A percentile compares a stretch with the other conserved stretches of the same genome.
Evolutionary conservation across 1,140 invertebrate species (phyloP).

Genomic region (Neocloeon triangulifer): DNA sequence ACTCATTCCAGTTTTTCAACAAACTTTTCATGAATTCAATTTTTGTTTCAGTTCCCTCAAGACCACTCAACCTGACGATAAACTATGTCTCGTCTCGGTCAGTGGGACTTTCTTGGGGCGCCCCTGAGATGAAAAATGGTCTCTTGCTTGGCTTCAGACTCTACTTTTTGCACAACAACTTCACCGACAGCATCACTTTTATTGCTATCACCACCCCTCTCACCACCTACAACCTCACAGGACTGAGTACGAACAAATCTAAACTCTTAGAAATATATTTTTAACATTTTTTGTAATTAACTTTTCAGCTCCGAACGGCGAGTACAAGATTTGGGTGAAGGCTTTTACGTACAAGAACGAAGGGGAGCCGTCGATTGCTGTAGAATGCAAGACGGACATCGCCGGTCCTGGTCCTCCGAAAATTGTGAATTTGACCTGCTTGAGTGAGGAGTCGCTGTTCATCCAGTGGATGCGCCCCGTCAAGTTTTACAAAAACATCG

Average conservation of each 20-base stretch:
- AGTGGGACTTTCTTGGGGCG: constrained; percentile 54
- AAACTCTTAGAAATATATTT: too few relatives aligned
- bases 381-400: constrained; percentile 57
- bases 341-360: constrained; percentile 49
- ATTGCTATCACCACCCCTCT: constrained; percentile 23
- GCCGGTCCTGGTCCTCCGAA: constrained; percentile 51
- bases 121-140: constrained; percentile 47
- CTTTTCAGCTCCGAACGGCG: constrained; percentile 53
- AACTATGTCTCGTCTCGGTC: constrained; percentile 47
- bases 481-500: constrained; percentile 46
- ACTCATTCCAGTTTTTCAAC: too few relatives aligned
- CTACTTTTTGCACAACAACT: constrained; percentile 42
- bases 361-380: constrained; percentile 43
- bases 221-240: constrained; percentile 7
- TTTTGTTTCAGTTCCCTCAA: constrained; percentile 44
- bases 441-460: constrained; percentile 46
- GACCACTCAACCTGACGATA: constrained; percentile 55
- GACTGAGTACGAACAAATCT: too few relatives aligned
- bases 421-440: constrained; percentile 62
- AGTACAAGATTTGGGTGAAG: constrained; percentile 69
- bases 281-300: too few relatives aligned
- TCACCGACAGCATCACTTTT: constrained; percentile 34
- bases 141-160: constrained; percentile 43
- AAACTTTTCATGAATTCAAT: too few relatives aligned
- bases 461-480: constrained; percentile 58